A percentile compares a stretch with the other conserved stretches of the same genome.
These are phyloP conservation scores for Hyposoter didymator DNA, from an alignment of 2,888 invertebrate genomes.

Conservation along the genomic window DNA sequence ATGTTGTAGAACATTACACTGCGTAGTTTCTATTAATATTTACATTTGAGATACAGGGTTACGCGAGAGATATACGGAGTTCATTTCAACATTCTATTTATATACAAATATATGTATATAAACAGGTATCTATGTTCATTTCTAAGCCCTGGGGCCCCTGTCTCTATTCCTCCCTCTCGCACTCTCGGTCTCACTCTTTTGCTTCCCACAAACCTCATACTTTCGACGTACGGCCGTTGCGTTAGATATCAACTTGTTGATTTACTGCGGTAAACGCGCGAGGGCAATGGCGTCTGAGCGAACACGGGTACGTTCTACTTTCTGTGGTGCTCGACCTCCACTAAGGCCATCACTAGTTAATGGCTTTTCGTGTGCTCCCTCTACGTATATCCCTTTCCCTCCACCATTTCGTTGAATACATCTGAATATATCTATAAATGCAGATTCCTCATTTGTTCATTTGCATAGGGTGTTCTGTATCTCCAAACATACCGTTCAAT, in stretches of 20 bases:
- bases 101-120: conserved; percentile 3
- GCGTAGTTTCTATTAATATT: conserved; percentile 67
- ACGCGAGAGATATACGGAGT: conserved; percentile 41
- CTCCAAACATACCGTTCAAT: background rate
- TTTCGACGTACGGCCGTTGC: conserved; percentile 46
- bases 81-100: conserved; percentile 45
- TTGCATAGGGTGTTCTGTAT: background rate
- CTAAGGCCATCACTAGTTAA: conserved; percentile 75
- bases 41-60: conserved; percentile 60
- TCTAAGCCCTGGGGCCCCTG: conserved; percentile 14
- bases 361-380: conserved; percentile 57
- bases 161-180: conserved; percentile 19
- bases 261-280: conserved; percentile 79
- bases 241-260: conserved; percentile 82
- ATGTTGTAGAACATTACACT: conserved; percentile 24
- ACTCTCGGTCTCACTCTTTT: conserved; percentile 14
- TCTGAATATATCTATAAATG: conserved; percentile 14
- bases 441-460: background rate
- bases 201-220: conserved; percentile 31
- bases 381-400: conserved; percentile 18
- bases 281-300: conserved; percentile 56
- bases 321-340: conserved; percentile 74
- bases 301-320: conserved; percentile 70
- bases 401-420: conserved; percentile 10
- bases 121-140: conserved; percentile 9